phyloP scores from a whole-genome alignment of 2,888 invertebrate genomes.

The Ariolimax columbianus region DNA sequence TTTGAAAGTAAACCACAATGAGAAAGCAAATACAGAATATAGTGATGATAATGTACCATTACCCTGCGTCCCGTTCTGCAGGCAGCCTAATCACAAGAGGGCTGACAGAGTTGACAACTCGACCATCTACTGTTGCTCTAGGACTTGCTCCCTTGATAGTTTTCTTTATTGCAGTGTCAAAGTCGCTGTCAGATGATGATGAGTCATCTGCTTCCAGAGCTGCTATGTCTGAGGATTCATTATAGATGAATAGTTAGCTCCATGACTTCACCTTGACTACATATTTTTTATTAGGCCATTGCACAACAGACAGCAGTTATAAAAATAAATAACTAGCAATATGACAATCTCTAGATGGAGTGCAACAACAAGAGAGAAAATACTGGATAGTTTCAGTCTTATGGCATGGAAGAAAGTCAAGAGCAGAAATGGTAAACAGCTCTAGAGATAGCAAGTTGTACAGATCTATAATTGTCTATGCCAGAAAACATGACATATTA shows the following conservation, averaged over 20 bases:
- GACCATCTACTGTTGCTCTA: background rate
- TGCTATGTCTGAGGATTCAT: conserved; percentile 54
- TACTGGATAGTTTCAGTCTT: too few species aligned
- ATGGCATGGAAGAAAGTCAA: too few species aligned
- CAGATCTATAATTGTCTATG: too few species aligned
- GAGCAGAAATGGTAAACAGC: too few species aligned
- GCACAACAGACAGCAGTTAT: too few species aligned
- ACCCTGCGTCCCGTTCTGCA: conserved; percentile 20
- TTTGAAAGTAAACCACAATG: background rate
- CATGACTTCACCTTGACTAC: too few species aligned
- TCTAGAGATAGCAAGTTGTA: too few species aligned
- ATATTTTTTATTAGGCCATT: too few species aligned
- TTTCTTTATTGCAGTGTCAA: conserved; percentile 64
- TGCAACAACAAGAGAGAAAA: too few species aligned
- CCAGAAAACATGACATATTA: too few species aligned
- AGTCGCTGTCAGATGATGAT: conserved; percentile 68
- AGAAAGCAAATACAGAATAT: background rate
- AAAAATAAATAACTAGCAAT: too few species aligned
- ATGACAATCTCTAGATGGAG: too few species aligned
- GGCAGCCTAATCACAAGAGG: background rate
- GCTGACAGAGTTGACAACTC: background rate
- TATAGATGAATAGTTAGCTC: background rate
- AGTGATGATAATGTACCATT: background rate
- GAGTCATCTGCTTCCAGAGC: conserved; percentile 58
- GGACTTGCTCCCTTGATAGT: conserved; percentile 72